Percentiles rank a stretch among this genome's conserved stretches.
Evolutionary conservation across 2,888 invertebrate species (phyloP).

Genomic region (Nebria brevicollis): DNA sequence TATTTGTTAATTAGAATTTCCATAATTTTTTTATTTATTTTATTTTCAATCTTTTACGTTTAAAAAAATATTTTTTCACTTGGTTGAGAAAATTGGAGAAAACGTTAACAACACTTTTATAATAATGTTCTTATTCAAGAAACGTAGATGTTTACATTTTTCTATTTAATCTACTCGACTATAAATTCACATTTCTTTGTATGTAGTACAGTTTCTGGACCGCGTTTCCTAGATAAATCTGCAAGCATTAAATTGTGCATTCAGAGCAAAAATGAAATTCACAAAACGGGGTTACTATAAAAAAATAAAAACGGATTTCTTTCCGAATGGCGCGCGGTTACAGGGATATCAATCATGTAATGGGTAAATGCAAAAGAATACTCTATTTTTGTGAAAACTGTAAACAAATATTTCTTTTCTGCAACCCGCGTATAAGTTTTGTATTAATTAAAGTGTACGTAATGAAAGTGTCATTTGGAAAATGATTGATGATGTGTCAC

Average conservation of each 20-base stretch:
- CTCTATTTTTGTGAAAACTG: not conserved
- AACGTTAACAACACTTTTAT: too few relatives aligned
- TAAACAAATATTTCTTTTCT: not conserved
- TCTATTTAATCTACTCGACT: not conserved
- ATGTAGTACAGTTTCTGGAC: not conserved
- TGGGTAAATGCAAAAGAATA: not conserved
- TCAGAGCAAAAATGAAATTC: not conserved
- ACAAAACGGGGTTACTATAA: not conserved
- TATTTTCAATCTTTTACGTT: too few relatives aligned
- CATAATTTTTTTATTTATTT: too few relatives aligned
- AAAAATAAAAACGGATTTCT: not conserved
- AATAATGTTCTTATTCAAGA: too few relatives aligned
- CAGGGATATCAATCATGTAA: not conserved
- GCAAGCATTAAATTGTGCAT: not conserved
- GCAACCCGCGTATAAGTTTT: not conserved
- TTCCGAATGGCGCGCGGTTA: not conserved
- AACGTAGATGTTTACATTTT: not conserved
- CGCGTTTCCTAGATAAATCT: not conserved
- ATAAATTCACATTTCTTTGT: not conserved
- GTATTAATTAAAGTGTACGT: not conserved
- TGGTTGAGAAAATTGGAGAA: too few relatives aligned
- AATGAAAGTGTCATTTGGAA: not conserved
- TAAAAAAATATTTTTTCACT: too few relatives aligned
- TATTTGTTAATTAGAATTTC: too few relatives aligned
- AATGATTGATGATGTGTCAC: not conserved